phyloP scores from a whole-genome alignment of 2,797 vertebrate genomes.

The Columba guinea region DNA sequence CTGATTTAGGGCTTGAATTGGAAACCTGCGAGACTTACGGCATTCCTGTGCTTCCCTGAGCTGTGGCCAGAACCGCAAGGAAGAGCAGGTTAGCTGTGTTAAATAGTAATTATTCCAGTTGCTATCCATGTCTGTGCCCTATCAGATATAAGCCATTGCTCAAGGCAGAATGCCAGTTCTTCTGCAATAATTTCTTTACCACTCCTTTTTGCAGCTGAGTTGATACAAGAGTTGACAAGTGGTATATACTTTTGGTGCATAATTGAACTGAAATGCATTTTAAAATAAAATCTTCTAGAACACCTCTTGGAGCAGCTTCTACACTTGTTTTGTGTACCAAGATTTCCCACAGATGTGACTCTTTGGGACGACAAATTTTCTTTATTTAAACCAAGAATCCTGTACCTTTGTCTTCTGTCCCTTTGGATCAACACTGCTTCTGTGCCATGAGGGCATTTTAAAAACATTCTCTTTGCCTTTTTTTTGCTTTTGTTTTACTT shows the following conservation, averaged over 20 bases:
- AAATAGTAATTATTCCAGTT: neutral
- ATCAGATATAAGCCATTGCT: neutral
- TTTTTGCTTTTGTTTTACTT: neutral
- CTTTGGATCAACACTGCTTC: neutral
- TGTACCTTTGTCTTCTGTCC: neutral
- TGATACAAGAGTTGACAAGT: neutral
- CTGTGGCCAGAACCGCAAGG: neutral
- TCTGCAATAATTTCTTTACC: neutral
- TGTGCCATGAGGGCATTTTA: neutral
- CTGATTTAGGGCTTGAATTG: neutral
- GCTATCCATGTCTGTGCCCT: neutral
- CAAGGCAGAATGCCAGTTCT: neutral
- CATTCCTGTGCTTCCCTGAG: neutral
- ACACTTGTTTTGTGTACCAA: neutral
- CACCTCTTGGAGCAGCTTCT: neutral
- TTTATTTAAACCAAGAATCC: neutral
- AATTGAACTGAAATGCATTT: neutral
- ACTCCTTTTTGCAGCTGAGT: neutral
- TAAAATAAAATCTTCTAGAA: neutral
- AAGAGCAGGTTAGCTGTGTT: neutral
- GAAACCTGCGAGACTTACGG: rapidly evolving
- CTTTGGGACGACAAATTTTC: neutral
- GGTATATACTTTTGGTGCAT: neutral
- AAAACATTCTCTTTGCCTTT: neutral
- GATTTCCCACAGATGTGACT: neutral